phyloP scores from a whole-genome alignment of 2,888 invertebrate species.

The Salticus scenicus region DNA sequence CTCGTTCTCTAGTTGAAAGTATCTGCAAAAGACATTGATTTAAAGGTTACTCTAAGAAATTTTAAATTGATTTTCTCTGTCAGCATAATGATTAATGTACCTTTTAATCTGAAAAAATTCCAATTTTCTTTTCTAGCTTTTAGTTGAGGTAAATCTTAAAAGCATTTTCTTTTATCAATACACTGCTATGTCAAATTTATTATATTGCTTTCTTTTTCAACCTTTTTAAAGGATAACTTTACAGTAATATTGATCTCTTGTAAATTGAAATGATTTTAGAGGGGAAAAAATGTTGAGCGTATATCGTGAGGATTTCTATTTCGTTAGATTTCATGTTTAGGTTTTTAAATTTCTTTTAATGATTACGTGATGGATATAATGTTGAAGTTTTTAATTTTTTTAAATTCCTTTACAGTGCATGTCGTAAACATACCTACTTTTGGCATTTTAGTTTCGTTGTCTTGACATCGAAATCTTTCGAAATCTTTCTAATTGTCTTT shows the following conservation, averaged over 20 bases:
- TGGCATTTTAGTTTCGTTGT: too few species aligned
- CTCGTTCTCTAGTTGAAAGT: too few species aligned
- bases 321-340: neutral
- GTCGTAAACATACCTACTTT: too few species aligned
- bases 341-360: too few species aligned
- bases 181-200: neutral
- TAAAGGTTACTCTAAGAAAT: neutral
- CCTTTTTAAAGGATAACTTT: neutral
- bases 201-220: neutral
- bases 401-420: too few species aligned
- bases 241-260: neutral
- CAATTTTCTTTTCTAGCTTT: neutral
- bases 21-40: neutral
- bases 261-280: neutral
- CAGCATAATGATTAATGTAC: constrained; percentile 16
- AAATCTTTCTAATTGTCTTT: too few species aligned
- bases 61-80: neutral
- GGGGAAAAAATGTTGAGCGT: neutral
- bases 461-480: too few species aligned
- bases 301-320: neutral
- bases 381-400: too few species aligned
- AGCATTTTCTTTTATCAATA: neutral
- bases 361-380: too few species aligned
- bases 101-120: neutral
- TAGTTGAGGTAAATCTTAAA: neutral